A percentile compares a stretch with the other conserved stretches of the same genome.
These are phyloP conservation scores for Lophius piscatorius DNA, from an alignment of 2,113 vertebrate species.

Conservation along the genomic window DNA sequence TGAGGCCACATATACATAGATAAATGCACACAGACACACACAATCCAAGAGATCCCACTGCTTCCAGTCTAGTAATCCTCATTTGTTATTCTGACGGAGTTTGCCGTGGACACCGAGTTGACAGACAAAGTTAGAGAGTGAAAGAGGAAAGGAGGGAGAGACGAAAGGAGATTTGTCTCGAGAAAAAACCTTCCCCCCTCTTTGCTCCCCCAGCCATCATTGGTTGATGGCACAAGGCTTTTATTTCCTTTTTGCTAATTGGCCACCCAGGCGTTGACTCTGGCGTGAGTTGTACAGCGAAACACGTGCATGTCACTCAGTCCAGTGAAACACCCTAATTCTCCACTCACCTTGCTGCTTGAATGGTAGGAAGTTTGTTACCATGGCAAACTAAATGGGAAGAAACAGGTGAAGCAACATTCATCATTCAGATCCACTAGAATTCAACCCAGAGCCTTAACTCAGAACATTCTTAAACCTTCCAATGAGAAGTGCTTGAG, in stretches of 20 bases:
- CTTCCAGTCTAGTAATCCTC: constrained; percentile 73
- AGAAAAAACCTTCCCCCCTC: constrained; percentile 51
- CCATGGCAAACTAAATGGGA: constrained; percentile 47
- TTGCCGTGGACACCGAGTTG: constrained; percentile 75
- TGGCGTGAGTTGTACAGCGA: constrained; percentile 62
- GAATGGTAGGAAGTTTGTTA: constrained; percentile 42
- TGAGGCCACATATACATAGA: constrained; percentile 38
- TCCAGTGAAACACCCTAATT: constrained; percentile 46
- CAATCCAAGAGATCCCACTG: constrained; percentile 64
- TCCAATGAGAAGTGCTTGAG: not conserved
- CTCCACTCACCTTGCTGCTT: constrained; percentile 66
- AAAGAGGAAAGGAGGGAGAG: constrained; percentile 64
- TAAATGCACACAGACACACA: constrained; percentile 50
- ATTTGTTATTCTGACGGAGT: constrained; percentile 77
- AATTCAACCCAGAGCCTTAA: no score
- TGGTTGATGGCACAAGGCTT: constrained; percentile 72
- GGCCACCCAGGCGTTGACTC: constrained; percentile 83
- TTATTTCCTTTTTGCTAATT: constrained; percentile 81
- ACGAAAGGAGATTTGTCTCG: constrained; percentile 60
- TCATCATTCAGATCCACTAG: constrained; percentile 3
- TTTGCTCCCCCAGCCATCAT: constrained; percentile 56
- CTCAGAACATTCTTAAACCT: constrained; percentile 1
- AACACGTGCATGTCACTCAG: constrained; percentile 62
- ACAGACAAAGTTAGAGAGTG: constrained; percentile 75
- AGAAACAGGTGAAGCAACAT: constrained; percentile 31